These are phyloP conservation scores for Stichodactyla helianthus DNA, from an alignment of 64 coral and sea anemone species.

Conservation along the genomic window DNA sequence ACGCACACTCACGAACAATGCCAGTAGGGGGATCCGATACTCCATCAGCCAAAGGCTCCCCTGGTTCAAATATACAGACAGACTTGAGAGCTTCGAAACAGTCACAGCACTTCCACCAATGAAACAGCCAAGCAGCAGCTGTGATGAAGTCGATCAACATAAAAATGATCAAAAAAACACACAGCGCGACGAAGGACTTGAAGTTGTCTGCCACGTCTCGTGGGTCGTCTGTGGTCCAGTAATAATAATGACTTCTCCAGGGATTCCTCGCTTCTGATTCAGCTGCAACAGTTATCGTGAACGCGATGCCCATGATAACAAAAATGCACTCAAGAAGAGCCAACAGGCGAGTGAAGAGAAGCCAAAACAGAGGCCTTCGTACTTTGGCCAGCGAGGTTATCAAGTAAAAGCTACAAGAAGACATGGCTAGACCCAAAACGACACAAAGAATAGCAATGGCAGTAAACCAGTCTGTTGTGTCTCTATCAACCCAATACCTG, in stretches of 20 bases:
- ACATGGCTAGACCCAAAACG: not conserved
- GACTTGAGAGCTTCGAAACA: not conserved
- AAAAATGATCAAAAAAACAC: not conserved
- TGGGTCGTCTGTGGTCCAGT: not conserved
- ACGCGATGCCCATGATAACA: not conserved
- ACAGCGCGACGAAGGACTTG: not conserved
- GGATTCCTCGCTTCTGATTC: not conserved
- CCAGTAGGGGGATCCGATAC: not conserved
- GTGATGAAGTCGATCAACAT: not conserved
- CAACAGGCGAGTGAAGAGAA: not conserved
- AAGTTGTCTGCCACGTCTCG: not conserved
- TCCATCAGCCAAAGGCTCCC: not conserved
- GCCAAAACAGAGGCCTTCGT: not conserved
- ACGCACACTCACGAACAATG: not conserved
- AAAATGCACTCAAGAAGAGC: not conserved
- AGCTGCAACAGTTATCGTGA: not conserved
- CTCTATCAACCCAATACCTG: not conserved
- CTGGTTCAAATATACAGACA: conserved; percentile 11
- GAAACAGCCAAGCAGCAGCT: not conserved
- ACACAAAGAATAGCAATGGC: not conserved
- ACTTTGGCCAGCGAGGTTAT: not conserved
- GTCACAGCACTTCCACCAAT: conserved; percentile 19
- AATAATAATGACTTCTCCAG: not conserved
- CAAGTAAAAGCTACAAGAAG: not conserved
- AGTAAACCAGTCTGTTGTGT: not conserved